Evolutionary conservation across 2,113 vertebrate genomes (phyloP).

Genomic region (Ochotona curzoniae): DNA sequence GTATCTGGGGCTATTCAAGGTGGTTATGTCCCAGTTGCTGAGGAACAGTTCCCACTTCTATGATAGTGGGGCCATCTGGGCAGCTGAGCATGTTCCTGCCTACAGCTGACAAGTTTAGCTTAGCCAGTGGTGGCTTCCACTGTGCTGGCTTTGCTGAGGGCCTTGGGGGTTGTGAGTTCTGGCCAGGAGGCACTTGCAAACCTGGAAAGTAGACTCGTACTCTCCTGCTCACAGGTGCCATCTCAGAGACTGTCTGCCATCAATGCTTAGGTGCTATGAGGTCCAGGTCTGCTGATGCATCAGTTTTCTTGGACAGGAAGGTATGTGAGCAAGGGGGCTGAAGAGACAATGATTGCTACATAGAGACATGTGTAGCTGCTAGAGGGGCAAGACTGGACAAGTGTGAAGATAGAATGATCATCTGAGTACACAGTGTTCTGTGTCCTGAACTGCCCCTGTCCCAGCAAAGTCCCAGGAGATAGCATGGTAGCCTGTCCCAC

Average conservation of each 20-base stretch:
- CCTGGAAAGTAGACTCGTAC: not conserved
- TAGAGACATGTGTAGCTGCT: fast-evolving
- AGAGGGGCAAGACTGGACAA: fast-evolving
- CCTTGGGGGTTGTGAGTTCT: not conserved
- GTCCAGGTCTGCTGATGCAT: not conserved
- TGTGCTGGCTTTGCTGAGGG: too few relatives aligned
- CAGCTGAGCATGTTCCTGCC: not conserved
- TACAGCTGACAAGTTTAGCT: too few relatives aligned
- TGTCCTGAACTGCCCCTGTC: not conserved
- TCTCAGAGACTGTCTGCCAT: not conserved
- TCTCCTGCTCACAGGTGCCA: not conserved
- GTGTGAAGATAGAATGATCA: fast-evolving
- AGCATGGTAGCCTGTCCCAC: not conserved
- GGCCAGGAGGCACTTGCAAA: not conserved
- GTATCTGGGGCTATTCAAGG: not conserved
- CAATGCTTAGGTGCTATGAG: not conserved
- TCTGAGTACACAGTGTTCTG: not conserved
- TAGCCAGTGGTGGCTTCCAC: not conserved
- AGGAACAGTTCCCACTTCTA: fast-evolving
- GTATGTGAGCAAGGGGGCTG: fast-evolving
- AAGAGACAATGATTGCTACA: not conserved
- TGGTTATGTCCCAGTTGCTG: not conserved
- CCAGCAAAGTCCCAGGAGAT: not conserved
- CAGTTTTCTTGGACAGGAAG: not conserved
- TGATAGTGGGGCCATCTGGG: not conserved